Evolutionary conservation across 2,113 vertebrate genomes (phyloP).

Genomic region (Oryzias curvinotus): DNA sequence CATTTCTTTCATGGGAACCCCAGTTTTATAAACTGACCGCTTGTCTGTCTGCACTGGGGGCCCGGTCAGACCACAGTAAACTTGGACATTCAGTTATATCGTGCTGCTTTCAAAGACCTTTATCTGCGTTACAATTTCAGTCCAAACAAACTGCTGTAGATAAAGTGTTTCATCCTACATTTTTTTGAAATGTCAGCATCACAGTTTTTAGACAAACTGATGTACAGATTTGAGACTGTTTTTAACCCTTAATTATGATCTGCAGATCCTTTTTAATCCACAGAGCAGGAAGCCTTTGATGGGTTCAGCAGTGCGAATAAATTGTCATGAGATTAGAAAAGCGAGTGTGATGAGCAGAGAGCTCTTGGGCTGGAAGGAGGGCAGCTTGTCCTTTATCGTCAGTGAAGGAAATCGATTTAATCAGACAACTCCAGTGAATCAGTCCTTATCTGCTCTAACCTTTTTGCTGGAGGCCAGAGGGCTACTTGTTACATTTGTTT

Average conservation of each 20-base stretch:
- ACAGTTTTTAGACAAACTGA: constrained; percentile 15
- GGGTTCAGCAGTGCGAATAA: constrained; percentile 22
- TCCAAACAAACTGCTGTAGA: constrained; percentile 38
- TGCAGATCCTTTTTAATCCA: constrained; percentile 12
- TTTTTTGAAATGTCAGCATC: background rate
- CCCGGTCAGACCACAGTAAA: constrained; percentile 14
- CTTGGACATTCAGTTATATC: constrained; percentile 31
- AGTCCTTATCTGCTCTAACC: constrained; percentile 24
- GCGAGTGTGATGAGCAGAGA: constrained; percentile 17
- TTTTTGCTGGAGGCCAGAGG: constrained; percentile 10
- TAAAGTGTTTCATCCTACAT: constrained; percentile 24
- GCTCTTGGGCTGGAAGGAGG: constrained; percentile 31
- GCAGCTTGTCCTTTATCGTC: constrained; percentile 29
- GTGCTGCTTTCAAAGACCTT: constrained; percentile 43
- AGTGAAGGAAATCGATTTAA: constrained; percentile 38
- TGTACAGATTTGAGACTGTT: constrained; percentile 16
- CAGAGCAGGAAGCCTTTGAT: constrained; percentile 14
- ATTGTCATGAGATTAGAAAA: constrained; percentile 13
- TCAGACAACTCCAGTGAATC: constrained; percentile 21
- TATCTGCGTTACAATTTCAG: constrained; percentile 38
- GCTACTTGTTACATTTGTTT: constrained; percentile 10
- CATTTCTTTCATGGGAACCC: constrained; percentile 19
- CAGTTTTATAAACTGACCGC: constrained; percentile 26
- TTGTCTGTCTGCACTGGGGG: constrained; percentile 34
- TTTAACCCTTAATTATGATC: constrained; percentile 17